phyloP scores from a whole-genome alignment of 2,113 vertebrate genomes.

The Brienomyrus brachyistius region DNA sequence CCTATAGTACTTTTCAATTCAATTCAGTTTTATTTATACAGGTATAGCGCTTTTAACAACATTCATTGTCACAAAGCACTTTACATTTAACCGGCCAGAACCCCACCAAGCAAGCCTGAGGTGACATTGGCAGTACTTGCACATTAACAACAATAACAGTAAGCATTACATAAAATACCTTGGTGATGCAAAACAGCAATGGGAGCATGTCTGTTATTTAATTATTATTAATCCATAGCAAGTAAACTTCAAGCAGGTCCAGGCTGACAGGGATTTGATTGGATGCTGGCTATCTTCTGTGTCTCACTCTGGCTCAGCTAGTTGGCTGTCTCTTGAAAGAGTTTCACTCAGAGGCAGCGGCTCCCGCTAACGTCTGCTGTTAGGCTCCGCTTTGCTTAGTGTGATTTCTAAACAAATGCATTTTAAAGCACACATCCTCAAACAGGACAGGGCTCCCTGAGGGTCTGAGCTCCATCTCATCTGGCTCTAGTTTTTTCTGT shows the following conservation, averaged over 20 bases:
- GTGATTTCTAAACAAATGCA: conserved; percentile 7
- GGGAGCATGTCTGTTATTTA: background rate
- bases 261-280: background rate
- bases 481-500: background rate
- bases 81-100: too few relatives aligned
- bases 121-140: background rate
- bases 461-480: background rate
- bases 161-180: background rate
- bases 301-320: background rate
- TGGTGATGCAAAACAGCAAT: background rate
- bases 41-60: too few relatives aligned
- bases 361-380: background rate
- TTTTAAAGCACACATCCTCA: conserved; percentile 2
- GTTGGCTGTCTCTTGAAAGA: background rate
- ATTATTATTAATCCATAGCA: background rate
- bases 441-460: conserved; percentile 3
- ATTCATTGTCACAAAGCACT: too few relatives aligned
- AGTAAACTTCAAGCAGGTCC: background rate
- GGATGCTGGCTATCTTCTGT: background rate
- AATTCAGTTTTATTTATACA: too few relatives aligned
- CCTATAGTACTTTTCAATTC: background rate
- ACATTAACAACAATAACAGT: background rate
- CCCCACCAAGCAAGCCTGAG: too few relatives aligned
- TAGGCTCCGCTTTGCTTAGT: conserved; percentile 1
- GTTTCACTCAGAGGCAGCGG: background rate